Base-by-base conservation (phyloP, 53 echinoderm and acorn worm genomes). In the Actinopyga echinites region DNA sequence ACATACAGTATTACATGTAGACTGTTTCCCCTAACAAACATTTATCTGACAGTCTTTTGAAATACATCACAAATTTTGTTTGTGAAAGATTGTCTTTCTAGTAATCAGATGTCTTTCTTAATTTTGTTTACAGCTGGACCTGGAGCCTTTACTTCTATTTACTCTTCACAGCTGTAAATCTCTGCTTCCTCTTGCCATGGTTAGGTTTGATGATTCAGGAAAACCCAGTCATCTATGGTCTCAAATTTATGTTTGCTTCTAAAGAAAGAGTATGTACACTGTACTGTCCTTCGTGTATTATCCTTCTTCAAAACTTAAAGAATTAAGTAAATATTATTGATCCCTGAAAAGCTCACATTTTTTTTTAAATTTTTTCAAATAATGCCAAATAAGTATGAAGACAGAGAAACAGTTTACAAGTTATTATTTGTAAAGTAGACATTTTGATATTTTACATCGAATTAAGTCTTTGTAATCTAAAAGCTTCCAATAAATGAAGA, bases 61-160 rank as follows among this genome's bases (percentile, higher is more conserved):
- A 25, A 13, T 11, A 55, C 56, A 20, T 11, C 20, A 11, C 12
- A 55, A 13, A 55, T 55, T 55, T 62, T 13, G 63, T 20, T 31
- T 30, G 12, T 62, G 26, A 30, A 13, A 21, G 28, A 31, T 62
- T 30, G 24, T 12, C 28, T 33, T 36, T 30, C 1, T 15, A 69
- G 4, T 37, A 23, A 29, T 68, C 17, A 8, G 15, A 11, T 69
- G 38, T 9, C 8, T 69, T 9, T 69, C n/a, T 79, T 24, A 24
- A 56, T 22, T 54, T 22, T 54, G 1, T 79, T 71, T 75, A 62
- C 54, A 83, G 83, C 15, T 87, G 87, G 82, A 93, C 81, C 37
- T 77, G 91, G 74, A 92, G 90, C 17, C 6, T 88, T 22, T 90
- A 74, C 57, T 94, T 99, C 87, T 99, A 94, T 80, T 22, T 85